Evolutionary conservation across 2,113 vertebrate genomes (phyloP), one percentile per base, ranked within the genome.

Genomic region (Peromyscus polionotus): DNA sequence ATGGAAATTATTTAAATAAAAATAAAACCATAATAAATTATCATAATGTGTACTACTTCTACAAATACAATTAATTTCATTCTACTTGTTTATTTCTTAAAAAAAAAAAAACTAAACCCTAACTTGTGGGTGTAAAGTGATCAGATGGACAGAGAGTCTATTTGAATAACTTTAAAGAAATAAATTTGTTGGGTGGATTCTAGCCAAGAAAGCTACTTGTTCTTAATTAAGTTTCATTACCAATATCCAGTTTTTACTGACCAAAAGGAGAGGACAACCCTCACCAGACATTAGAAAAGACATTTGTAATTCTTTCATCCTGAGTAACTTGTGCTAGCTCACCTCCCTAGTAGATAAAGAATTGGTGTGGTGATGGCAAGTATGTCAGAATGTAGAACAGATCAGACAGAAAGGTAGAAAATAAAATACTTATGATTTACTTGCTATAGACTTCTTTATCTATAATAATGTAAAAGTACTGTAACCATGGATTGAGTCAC

Each of bases 361-460:
- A 92, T 91, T 93, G 80, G 7, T 87, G 63, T 22, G 85, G 36
- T 45, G 67, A 45, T 48, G 70, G n/a, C 7, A 51, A 93, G 13
- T 24, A 22, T 79, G 28, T 42, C 7, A 54, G 89, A 85, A 94
- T 88, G 2, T 5, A 93, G 0, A 93, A 75, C 14, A 24, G 20
- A 61, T 81, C 3, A 31, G 70, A 93, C 3, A 92, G 42, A 31
- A 42, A 5, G 91, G 1, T 75, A 45, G 28, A 10, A 16, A 11
- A 9, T 83, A 92, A 92, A 85, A 90, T 61, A 9, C 61, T 94
- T 51, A 65, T 88, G 17, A 68, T 73, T 39, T 95, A 80, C 75
- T 95, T 94, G 88, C 33, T 31, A 20, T 90, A 84, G 39, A 92
- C n/a, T 95, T 94, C 26, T 31, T 87, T 90, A 68, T 92, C 5